phyloP scores from a whole-genome alignment of 2,888 invertebrate species.

The Eupithecia dodoneata region DNA sequence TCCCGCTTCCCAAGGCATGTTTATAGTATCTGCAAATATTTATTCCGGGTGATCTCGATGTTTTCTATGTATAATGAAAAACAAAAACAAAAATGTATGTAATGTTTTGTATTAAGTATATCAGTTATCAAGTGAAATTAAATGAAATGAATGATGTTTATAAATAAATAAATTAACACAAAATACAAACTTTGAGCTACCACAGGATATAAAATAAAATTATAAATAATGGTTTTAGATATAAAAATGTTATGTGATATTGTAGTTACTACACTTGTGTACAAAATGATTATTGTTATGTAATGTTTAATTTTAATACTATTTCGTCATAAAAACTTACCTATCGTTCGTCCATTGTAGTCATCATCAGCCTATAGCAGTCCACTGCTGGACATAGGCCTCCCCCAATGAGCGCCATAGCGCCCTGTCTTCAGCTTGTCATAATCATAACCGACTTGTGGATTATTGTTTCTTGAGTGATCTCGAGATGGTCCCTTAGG shows the following conservation, averaged over 20 bases:
- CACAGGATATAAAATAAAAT: neutral
- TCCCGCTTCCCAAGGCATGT: no score
- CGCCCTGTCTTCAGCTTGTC: neutral
- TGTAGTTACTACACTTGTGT: slow-evolving; percentile 30
- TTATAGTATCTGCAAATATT: no score
- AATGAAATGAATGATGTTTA: neutral
- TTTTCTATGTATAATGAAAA: no score
- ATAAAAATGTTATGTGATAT: slow-evolving; percentile 28
- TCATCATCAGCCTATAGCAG: no score
- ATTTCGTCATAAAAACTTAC: neutral
- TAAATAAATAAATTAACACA: neutral
- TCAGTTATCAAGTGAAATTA: neutral
- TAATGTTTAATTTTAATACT: neutral
- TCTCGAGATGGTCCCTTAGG: neutral
- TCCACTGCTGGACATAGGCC: no score
- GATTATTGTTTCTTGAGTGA: neutral
- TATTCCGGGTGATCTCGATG: no score
- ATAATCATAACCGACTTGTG: neutral
- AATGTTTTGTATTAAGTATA: no score
- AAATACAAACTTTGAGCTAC: neutral
- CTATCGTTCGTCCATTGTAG: neutral
- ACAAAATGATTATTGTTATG: slow-evolving; percentile 17
- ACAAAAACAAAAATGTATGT: no score
- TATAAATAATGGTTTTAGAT: slow-evolving; percentile 14
- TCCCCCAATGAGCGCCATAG: no score